Base-by-base conservation (phyloP, 2,888 invertebrate genomes). In the Eustalomyia histrio region DNA sequence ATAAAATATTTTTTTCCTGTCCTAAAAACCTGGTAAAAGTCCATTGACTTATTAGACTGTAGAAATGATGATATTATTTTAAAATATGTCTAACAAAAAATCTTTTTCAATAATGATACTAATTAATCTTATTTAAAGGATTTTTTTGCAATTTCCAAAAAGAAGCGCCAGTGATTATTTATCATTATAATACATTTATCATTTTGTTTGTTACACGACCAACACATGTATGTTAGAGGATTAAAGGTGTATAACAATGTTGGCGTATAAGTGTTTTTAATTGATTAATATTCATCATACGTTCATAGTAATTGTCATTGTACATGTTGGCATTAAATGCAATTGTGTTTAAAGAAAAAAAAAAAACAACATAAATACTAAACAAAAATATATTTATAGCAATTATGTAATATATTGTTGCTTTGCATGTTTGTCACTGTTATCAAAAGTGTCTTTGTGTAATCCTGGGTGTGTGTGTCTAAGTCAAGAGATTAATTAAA, bases 401-500 rank as follows among this genome's bases (percentile, higher is more conserved):
- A 29, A 29, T n/a, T n/a, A n/a, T n/a, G 29, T 29, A 29, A 39
- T n/a, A 47, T n/a, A 47, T n/a, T 47, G 43, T 47, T n/a, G 14
- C n/a, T n/a, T 47, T n/a, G 14, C n/a, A 2, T 6, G n/a, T 47
- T n/a, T n/a, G 14, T 29, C 2, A 12, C 39, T 39, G 43, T 47
- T 39, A 39, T 39, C 39, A 39, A 10, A 14, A 39, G 39, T 39
- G n/a, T 47, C n/a, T 47, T 5, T 47, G 43, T 2, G 6, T n/a
- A 47, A 47, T n/a, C 43, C 43, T n/a, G 43, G 0, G 0, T n/a
- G 21, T 43, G 8, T 43, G 21, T n/a, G 39, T 58, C 14, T 39
- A 63, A 50, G 63, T 63, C 47, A 63, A 47, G 29, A 63, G 63
- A 47, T 63, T 63, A 63, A 63, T 63, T 63, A 47, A 61, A 63